Evolutionary conservation across 2,888 invertebrate genomes (phyloP), one percentile per base, ranked within the genome.

Genomic region (Cordilura impudica): DNA sequence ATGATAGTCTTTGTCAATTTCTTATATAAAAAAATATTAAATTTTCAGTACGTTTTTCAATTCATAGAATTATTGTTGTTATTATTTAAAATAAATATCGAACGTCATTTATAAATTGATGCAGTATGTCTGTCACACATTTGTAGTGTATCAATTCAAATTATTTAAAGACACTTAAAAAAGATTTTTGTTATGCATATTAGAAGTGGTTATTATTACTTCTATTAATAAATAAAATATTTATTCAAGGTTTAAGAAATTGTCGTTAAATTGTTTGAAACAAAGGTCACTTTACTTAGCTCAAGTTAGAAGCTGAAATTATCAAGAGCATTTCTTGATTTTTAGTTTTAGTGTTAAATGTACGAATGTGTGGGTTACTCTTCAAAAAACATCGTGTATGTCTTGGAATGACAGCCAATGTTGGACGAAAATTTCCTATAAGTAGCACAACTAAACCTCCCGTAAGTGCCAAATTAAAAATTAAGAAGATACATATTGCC

Each of bases 31-130:
- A n/a, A n/a, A 35, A 35, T 49, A 8, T 2, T 35, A 12, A 2
- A 12, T 35, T 35, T 35, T 35, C 35, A 35, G 12, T 4, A 35
- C 12, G 10, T 12, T 47, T 18, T 35, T 63, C 60, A 69, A 69
- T 78, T 73, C 61, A 26, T 63, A 43, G 45, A 69, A 75, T 61
- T 61, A 63, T 29, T 75, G 56, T 56, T 53, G 23, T 58, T 39
- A 49, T 61, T 56, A 54, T 65, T 66, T 66, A 6, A 58, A 58
- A 54, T 49, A 61, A 63, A 53, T 66, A 45, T 39, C 65, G 29
- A 70, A 74, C 74, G 78, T 78, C 78, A 78, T 60, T 78, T 43
- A 69, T 73, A 70, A 78, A 78, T 78, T 78, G 78, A 74, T 70
- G 73, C 60, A 70, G 45, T 53, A 49, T 56, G 61, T 60, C 70